Evolutionary conservation across 2,888 invertebrate species (phyloP).

Genomic region (Nysson spinosus): DNA sequence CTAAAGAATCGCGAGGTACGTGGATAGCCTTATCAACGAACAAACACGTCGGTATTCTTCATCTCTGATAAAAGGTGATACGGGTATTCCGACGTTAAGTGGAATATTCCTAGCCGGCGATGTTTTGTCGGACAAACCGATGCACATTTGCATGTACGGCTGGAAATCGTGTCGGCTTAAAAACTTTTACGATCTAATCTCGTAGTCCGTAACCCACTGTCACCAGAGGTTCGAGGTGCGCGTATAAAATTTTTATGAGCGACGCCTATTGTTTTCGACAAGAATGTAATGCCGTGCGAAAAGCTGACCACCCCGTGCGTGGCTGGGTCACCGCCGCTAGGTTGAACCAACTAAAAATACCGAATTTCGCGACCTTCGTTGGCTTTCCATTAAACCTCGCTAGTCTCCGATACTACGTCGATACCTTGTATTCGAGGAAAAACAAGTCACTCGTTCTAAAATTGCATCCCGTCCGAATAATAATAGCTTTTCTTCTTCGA

Average conservation of each 20-base stretch:
- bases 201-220: slow-evolving; percentile 35
- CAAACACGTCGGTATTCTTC: slow-evolving; percentile 31
- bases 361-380: slow-evolving; percentile 1
- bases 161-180: slow-evolving; percentile 28
- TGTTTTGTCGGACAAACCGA: not conserved
- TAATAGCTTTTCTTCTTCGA: no score
- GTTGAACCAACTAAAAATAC: slow-evolving; percentile 27
- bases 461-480: no score
- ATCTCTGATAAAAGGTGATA: slow-evolving; percentile 22
- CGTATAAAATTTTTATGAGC: slow-evolving; percentile 48
- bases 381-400: not conserved
- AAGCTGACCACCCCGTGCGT: not conserved
- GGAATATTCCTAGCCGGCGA: slow-evolving; percentile 28
- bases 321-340: not conserved
- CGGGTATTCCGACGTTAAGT: slow-evolving; percentile 1
- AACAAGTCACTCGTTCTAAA: no score
- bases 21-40: slow-evolving; percentile 31
- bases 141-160: slow-evolving; percentile 49
- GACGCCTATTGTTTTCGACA: slow-evolving; percentile 35
- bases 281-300: slow-evolving; percentile 1
- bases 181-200: slow-evolving; percentile 57
- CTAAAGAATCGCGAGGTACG: not conserved
- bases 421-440: no score
- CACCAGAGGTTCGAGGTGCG: slow-evolving; percentile 14
- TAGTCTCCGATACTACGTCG: not conserved